Evolutionary conservation across 2,797 vertebrate species (phyloP).

Genomic region (Typhlichthys eigenmanni): DNA sequence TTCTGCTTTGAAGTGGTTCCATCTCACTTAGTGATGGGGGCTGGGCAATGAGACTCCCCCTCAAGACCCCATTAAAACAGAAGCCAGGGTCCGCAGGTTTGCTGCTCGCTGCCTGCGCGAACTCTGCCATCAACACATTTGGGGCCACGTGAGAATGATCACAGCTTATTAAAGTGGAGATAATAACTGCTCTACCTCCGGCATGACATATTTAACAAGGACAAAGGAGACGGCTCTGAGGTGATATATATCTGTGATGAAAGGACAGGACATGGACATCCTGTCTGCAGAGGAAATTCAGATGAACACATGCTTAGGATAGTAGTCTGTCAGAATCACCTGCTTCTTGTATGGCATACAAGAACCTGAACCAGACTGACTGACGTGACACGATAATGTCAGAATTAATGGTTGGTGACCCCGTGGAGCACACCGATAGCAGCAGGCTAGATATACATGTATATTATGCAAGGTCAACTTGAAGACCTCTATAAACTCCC

Average conservation of each 20-base stretch:
- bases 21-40: slow-evolving; percentile 58
- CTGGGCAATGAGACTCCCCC: slow-evolving; percentile 59
- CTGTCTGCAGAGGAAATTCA: slow-evolving; percentile 44
- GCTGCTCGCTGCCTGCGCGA: slow-evolving; percentile 70
- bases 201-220: slow-evolving; percentile 82
- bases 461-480: slow-evolving; percentile 3
- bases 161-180: slow-evolving; percentile 77
- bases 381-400: not conserved
- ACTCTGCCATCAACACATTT: slow-evolving; percentile 73
- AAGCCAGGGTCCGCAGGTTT: slow-evolving; percentile 61
- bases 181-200: slow-evolving; percentile 78
- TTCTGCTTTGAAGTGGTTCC: slow-evolving; percentile 64
- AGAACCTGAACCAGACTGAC: no score
- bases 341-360: not conserved
- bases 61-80: slow-evolving; percentile 74
- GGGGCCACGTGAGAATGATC: slow-evolving; percentile 76
- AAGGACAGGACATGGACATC: slow-evolving; percentile 53
- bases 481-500: slow-evolving; percentile 6
- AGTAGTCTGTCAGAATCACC: slow-evolving; percentile 28
- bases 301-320: slow-evolving; percentile 53
- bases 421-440: slow-evolving; percentile 29
- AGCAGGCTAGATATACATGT: not conserved
- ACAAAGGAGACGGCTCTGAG: slow-evolving; percentile 73
- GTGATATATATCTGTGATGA: slow-evolving; percentile 73
- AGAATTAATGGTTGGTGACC: slow-evolving; percentile 38